Percentiles rank a stretch among this genome's conserved stretches.
Conservation (phyloP, 1,140 invertebrate genomes). For the Coenobita brevimanus region DNA sequence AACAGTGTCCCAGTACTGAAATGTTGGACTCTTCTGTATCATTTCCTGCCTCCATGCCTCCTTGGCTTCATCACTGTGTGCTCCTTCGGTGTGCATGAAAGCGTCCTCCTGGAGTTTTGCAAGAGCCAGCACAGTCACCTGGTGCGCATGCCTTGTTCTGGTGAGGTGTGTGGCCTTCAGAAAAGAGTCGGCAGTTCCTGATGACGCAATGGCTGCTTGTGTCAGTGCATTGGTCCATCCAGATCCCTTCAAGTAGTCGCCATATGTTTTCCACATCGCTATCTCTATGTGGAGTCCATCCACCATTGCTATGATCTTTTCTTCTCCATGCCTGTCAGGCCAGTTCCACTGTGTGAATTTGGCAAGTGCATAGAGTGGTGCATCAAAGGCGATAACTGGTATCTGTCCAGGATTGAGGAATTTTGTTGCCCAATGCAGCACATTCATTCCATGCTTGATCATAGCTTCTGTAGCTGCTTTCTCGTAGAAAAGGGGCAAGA, state of each 20-base stretch:
- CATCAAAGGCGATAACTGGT: neutral
- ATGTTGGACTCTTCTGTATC: slow-evolving; percentile 19
- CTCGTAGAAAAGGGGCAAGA: slow-evolving; percentile 16
- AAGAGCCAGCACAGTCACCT: slow-evolving; percentile 17
- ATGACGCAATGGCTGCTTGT: slow-evolving; percentile 25
- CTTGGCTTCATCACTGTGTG: neutral
- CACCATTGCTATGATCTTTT: neutral
- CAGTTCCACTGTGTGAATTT: slow-evolving; percentile 8
- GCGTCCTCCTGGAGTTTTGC: slow-evolving; percentile 30
- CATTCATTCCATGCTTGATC: slow-evolving; percentile 28
- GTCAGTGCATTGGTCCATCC: slow-evolving; percentile 37
- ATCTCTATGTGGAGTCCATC: slow-evolving; percentile 27
- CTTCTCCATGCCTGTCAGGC: slow-evolving; percentile 8
- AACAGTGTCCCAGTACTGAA: slow-evolving; percentile 39
- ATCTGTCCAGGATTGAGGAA: slow-evolving; percentile 18
- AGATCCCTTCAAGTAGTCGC: slow-evolving; percentile 14
- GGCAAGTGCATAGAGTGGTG: neutral
- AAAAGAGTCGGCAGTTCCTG: neutral
- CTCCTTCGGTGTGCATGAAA: neutral
- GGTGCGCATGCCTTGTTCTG: slow-evolving; percentile 6
- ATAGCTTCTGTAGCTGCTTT: slow-evolving; percentile 8
- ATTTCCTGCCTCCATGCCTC: slow-evolving; percentile 27
- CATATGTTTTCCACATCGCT: slow-evolving; percentile 12
- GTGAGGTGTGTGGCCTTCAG: neutral
- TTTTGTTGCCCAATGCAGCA: neutral